Base-by-base conservation (phyloP, 2,797 vertebrate species). In the Crax fasciolata region DNA sequence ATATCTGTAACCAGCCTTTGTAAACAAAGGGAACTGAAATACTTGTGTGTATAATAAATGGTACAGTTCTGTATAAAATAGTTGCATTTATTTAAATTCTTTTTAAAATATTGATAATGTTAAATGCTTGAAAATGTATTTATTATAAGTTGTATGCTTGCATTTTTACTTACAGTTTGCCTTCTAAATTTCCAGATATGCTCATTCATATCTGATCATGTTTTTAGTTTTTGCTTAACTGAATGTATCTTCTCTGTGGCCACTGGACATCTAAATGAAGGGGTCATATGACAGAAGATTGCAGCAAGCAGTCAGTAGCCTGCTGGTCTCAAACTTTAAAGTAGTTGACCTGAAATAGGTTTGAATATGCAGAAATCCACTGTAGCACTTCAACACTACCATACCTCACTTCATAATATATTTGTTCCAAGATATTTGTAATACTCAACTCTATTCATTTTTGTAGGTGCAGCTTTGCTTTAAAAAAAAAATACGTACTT, bases 1-100 rank as follows among this genome's bases (percentile, higher is more conserved):
- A 98, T 98, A 98, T 99, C 98, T 98, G 98, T 98, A 98, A 98
- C 98, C 98, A 98, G 98, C 98, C 98, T 98, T 98, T 98, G 98
- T 98, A 98, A 98, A 98, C 98, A 99, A 98, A 98, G 98, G 98
- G 99, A 98, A 97, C 97, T 97, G 97, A 99, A 98, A 98, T 98
- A 98, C 97, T 98, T 98, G 98, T 99, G 98, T 99, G 98, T 99
- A 99, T 98, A 99, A 99, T 99, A 99, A 99, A 99, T 98, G 98
- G 97, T 98, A 99, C 98, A 98, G 97, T 99, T 99, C 98, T 99
- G 98, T 98, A 98, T 98, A 98, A 98, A 98, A 97, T 97, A 98
- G 97, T 98, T 98, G 97, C 97, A 98, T 97, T 98, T 98, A 97
- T 98, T 98, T 98, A 98, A 98, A 97, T 96, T 94, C 88, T 94